A percentile compares a stretch with the other conserved stretches of the same genome.
phyloP scores from a whole-genome alignment of 2,888 invertebrate species.

The Scaptomyza polygonia region DNA sequence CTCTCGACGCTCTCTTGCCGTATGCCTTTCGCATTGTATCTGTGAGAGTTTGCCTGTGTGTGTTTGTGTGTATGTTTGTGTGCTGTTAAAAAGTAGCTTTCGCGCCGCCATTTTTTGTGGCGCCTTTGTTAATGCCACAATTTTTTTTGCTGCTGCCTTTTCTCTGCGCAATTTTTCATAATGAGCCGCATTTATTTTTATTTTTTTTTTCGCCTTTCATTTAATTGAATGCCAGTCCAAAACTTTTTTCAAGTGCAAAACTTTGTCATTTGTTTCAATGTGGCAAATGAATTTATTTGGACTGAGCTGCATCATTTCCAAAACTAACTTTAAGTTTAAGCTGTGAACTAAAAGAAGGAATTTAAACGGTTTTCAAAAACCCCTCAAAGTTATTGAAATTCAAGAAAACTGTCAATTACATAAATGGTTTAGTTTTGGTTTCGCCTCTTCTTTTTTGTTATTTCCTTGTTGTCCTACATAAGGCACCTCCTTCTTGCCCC shows the following conservation, averaged over 20 bases:
- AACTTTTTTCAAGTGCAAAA: constrained; percentile 82
- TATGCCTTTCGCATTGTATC: constrained; percentile 30
- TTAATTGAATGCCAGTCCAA: constrained; percentile 56
- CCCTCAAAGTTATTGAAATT: neutral
- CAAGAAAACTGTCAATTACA: constrained; percentile 17
- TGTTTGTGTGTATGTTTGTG: constrained; percentile 18
- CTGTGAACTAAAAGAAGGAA: neutral
- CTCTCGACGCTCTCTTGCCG: constrained; percentile 34
- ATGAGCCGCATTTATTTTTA: constrained; percentile 61
- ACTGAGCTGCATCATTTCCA: constrained; percentile 8
- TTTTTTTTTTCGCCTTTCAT: constrained; percentile 54
- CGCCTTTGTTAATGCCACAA: constrained; percentile 78
- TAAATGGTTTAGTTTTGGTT: neutral
- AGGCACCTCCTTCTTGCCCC: constrained; percentile 13
- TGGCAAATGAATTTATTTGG: constrained; percentile 65
- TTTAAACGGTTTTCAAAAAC: neutral
- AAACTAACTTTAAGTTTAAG: constrained; percentile 6
- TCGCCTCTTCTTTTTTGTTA: constrained; percentile 14
- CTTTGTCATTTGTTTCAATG: constrained; percentile 81
- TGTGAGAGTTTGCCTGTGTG: constrained; percentile 11
- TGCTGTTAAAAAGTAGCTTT: constrained; percentile 77
- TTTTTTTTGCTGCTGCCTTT: constrained; percentile 60
- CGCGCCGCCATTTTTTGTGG: constrained; percentile 84
- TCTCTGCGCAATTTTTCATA: constrained; percentile 74
- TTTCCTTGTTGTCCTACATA: constrained; percentile 39